Conservation (phyloP, 2,797 vertebrate genomes). For the Poecilia wingei region DNA sequence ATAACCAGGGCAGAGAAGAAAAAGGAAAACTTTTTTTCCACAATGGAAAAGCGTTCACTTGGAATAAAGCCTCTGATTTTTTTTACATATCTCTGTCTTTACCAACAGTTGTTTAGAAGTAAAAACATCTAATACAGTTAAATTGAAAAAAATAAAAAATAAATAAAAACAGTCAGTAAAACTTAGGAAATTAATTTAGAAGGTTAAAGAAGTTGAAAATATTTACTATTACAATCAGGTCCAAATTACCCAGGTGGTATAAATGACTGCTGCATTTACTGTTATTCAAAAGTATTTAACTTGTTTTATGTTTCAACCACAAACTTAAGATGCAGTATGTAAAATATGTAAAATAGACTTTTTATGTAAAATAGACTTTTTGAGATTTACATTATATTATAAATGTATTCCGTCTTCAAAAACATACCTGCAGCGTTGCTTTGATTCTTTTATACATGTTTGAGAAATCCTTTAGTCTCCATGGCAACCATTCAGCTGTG, state of each 20-base stretch:
- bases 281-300: not conserved
- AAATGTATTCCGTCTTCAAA: no score
- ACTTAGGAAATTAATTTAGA: not conserved
- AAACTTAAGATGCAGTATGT: not conserved
- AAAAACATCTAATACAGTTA: not conserved
- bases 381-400: no score
- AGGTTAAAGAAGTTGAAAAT: not conserved
- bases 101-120: not conserved
- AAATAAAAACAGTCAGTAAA: not conserved
- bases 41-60: not conserved
- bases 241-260: not conserved
- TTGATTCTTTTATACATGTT: no score
- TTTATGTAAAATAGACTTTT: no score
- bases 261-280: not conserved
- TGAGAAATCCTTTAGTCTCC: no score
- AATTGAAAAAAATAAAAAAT: not conserved
- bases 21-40: not conserved
- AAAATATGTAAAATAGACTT: no score
- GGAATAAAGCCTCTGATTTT: not conserved
- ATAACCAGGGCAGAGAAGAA: conserved; percentile 6
- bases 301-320: not conserved
- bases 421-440: no score
- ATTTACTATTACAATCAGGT: not conserved
- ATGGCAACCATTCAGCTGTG: no score
- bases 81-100: not conserved